Evolutionary conservation across 1,140 invertebrate species (phyloP), one percentile per base, ranked within the genome.

Genomic region (Psix sp.): DNA sequence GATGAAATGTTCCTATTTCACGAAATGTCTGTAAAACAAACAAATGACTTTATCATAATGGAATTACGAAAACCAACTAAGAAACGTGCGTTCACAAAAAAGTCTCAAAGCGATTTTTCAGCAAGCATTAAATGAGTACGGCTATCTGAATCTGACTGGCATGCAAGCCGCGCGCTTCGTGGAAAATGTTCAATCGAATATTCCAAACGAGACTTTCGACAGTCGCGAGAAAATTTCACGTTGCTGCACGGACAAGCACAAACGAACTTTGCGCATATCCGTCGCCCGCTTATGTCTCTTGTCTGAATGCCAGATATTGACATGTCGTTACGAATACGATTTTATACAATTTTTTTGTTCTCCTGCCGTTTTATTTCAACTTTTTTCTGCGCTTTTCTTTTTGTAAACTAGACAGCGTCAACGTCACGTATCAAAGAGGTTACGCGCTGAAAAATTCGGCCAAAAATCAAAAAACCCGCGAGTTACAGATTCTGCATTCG

Each of bases 191-290:
- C 51, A 73, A 73, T 76, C 24, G 51, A 49, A 38, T 48, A 72
- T 73, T 56, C 60, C 51, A 35, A 26, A 26, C 49, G 54, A 65
- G 74, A 78, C 71, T 75, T 77, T 76, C 74, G 52, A 76, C 60
- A 65, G 63, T 71, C 42, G 57, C 43, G 62, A 40, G 52, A 33
- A 75, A 66, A 76, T 67, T 75, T 46, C 38, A 51, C 60, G 54
- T 51, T 29, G 60, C 54, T 60, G 49, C 71, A 51, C 38, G 60
- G 54, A 71, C 66, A 71, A 60, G 66, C 65, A 52, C 59, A 74
- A 77, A 76, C 70, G 70, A 80, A 73, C 77, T 82, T 82, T 63
- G 65, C 70, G 62, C 60, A 71, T 74, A 74, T 79, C 68, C 42
- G 46, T 48, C 60, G 56, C 33, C 35, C 51, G 60, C 43, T 39